A percentile compares a stretch with the other conserved stretches of the same genome.
These are phyloP conservation scores for Charanyca ferruginea DNA, from an alignment of 2,888 invertebrate genomes.

Conservation along the genomic window DNA sequence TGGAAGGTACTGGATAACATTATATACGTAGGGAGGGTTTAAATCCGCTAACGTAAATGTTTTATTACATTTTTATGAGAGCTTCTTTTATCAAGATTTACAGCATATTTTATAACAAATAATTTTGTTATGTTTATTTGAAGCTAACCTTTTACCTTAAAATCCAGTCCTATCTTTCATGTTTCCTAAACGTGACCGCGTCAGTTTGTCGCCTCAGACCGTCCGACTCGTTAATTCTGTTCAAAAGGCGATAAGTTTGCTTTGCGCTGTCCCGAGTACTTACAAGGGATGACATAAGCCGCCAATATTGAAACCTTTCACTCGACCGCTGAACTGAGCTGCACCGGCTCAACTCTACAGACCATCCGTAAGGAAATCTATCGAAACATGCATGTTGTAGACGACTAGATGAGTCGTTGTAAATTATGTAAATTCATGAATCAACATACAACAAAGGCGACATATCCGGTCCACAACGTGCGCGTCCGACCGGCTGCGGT, in stretches of 20 bases:
- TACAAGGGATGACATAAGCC: not conserved
- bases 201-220: not conserved
- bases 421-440: not conserved
- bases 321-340: conserved; percentile 4
- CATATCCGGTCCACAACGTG: not conserved
- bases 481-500: not conserved
- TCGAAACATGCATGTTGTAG: not conserved
- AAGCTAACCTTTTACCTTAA: too few species aligned
- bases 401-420: too few species aligned
- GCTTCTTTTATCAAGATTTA: not conserved
- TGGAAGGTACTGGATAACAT: not conserved
- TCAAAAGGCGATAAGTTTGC: conserved; percentile 3
- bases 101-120: not conserved
- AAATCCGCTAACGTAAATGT: not conserved
- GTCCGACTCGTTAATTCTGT: conserved; percentile 22
- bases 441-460: not conserved
- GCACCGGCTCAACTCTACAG: conserved; percentile 1
- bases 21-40: not conserved
- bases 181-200: not conserved
- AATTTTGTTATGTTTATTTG: too few species aligned
- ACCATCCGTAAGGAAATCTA: not conserved
- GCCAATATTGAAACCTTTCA: conserved; percentile 8
- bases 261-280: not conserved
- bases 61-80: not conserved
- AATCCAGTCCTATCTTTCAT: too few species aligned